These are phyloP conservation scores for Osmoderma eremita DNA, from an alignment of 2,888 invertebrate genomes.

Conservation along the genomic window DNA sequence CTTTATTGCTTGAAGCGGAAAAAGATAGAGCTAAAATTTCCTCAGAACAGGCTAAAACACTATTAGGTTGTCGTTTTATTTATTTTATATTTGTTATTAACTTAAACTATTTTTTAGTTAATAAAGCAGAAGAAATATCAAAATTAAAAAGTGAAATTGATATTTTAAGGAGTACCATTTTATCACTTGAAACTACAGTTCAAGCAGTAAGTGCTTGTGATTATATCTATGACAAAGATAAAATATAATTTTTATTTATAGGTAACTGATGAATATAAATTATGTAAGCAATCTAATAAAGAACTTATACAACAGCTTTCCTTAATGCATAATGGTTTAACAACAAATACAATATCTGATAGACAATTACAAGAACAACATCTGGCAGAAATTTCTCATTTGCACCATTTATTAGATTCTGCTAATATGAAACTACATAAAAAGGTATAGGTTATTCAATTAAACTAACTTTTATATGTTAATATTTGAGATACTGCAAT, in stretches of 20 bases:
- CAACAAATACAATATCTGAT: conserved; percentile 48
- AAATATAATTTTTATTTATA: conserved; percentile 22
- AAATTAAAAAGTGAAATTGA: conserved; percentile 44
- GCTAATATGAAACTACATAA: conserved; percentile 45
- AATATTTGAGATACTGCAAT: too few relatives aligned
- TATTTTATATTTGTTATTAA: conserved; percentile 19
- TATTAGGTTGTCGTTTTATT: conserved; percentile 46
- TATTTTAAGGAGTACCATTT: conserved; percentile 30
- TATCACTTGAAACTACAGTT: conserved; percentile 35
- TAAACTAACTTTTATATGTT: too few relatives aligned
- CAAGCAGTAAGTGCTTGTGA: conserved; percentile 26
- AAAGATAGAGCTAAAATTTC: conserved; percentile 48
- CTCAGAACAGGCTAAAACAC: conserved; percentile 48
- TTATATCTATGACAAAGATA: background rate
- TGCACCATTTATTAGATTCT: conserved; percentile 46
- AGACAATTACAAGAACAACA: conserved; percentile 50
- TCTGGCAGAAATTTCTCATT: conserved; percentile 47
- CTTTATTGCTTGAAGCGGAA: conserved; percentile 48
- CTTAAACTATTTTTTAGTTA: conserved; percentile 38
- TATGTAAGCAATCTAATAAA: conserved; percentile 46
- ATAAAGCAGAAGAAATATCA: conserved; percentile 47
- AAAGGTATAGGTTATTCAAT: too few relatives aligned
- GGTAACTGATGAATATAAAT: conserved; percentile 46
- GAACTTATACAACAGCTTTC: conserved; percentile 49
- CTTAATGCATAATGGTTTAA: conserved; percentile 49